phyloP scores from a whole-genome alignment of 2,888 invertebrate genomes.

The Chelonus formosanus region DNA sequence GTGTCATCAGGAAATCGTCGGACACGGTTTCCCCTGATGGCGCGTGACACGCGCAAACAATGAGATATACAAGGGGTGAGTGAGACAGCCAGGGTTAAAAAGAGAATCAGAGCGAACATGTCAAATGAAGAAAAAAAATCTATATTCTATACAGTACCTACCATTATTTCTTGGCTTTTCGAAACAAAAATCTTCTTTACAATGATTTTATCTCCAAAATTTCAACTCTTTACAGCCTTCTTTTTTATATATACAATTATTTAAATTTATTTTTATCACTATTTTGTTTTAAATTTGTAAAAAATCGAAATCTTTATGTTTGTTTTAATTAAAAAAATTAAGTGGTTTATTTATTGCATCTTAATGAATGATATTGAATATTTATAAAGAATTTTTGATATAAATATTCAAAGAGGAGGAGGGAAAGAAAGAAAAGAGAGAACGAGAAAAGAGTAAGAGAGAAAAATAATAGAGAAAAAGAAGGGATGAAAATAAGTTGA shows the following conservation, averaged over 20 bases:
- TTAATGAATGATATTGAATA: too few species aligned
- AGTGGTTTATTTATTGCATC: too few species aligned
- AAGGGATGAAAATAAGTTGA: conserved; percentile 47
- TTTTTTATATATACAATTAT: too few species aligned
- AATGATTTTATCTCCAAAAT: too few species aligned
- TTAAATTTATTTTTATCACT: too few species aligned
- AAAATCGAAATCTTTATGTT: too few species aligned
- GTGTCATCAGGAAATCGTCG: conserved; percentile 58
- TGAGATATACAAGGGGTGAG: conserved; percentile 45
- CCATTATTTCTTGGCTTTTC: conserved; percentile 10
- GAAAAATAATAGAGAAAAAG: conserved; percentile 23
- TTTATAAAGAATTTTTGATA: too few species aligned
- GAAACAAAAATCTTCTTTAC: not conserved
- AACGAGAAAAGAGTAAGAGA: not conserved
- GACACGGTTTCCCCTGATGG: conserved; percentile 53
- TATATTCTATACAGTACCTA: not conserved
- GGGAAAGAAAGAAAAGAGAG: too few species aligned
- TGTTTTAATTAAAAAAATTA: too few species aligned
- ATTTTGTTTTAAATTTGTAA: too few species aligned
- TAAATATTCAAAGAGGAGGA: too few species aligned
- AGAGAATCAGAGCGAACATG: conserved; percentile 17
- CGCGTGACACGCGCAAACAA: conserved; percentile 61
- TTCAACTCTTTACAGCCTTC: too few species aligned
- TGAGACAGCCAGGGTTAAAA: conserved; percentile 12
- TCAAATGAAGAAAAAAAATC: not conserved